Base-by-base conservation (phyloP, 2,888 invertebrate species). In the Mythimna vitellina region DNA sequence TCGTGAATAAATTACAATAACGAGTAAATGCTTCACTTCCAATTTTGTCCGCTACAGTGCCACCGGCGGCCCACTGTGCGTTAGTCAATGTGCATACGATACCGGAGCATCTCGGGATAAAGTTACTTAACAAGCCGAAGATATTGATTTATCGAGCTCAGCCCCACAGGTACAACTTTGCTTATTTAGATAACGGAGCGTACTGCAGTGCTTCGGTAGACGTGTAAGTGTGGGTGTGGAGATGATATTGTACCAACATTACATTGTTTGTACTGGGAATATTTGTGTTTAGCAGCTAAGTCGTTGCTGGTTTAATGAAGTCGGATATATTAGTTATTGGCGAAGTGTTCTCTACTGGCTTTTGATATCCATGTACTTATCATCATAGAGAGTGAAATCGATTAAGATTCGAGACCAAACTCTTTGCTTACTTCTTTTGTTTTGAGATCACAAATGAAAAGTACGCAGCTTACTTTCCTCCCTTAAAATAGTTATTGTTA, bases 101-200 rank as follows among this genome's bases (percentile, higher is more conserved):
- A 89, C 86, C 86, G 85, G 80, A 87, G 87, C 89, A 91, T 92
- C 93, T 93, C 88, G 87, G 92, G 92, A 93, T 94, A 92, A 94
- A 94, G 89, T 94, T 92, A 90, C 90, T 93, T 92, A 93, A 91
- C 92, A 91, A 92, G 92, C 91, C 88, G 83, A 89, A 90, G 92
- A 93, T 95, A 94, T 95, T 93, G 95, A 94, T 94, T 93, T 92
- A 93, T 92, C 80, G 89, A 82, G 82, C 87, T 89, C 87, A 87
- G 83, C 91, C 90, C 92, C 89, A 81, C 93, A 92, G 93, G 94
- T 94, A 93, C 88, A 84, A 86, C 74, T 86, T 84, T 64, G 78
- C 78, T 81, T 85, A 86, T 81, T 86, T 84, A 86, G 81, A 88
- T 75, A 83, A 73, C 81, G 69, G 57, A 70, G 60, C 69, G 68